Evolutionary conservation across 2,113 vertebrate genomes (phyloP).

Genomic region (Girardinichthys multiradiatus): DNA sequence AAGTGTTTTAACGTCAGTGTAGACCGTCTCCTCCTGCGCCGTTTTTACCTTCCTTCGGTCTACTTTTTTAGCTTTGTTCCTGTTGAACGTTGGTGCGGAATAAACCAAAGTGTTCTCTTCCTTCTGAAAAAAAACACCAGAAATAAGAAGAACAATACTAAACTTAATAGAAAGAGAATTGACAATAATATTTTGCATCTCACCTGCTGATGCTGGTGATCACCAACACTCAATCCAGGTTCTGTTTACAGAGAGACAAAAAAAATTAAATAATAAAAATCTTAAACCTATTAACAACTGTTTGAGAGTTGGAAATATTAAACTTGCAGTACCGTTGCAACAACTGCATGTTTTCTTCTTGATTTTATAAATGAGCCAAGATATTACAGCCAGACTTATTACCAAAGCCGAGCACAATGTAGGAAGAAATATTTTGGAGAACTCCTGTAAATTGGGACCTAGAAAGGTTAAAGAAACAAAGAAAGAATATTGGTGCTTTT

Average conservation of each 20-base stretch:
- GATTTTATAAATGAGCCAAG: constrained; percentile 1
- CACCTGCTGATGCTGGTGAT: not conserved
- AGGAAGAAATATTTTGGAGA: fast-evolving
- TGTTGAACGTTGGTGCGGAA: fast-evolving
- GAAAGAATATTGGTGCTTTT: fast-evolving
- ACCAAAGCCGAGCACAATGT: not conserved
- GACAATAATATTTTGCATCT: not conserved
- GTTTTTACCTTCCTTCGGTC: fast-evolving
- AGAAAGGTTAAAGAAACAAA: fast-evolving
- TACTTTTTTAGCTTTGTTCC: fast-evolving
- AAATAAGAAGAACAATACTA: too few species aligned
- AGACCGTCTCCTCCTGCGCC: not conserved
- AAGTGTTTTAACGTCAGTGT: constrained; percentile 18
- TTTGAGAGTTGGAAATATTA: fast-evolving
- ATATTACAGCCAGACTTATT: constrained; percentile 3
- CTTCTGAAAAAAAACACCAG: constrained; percentile 1
- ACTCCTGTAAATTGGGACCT: fast-evolving
- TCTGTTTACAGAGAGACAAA: not conserved
- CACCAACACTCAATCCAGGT: not conserved
- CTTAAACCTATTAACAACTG: not conserved
- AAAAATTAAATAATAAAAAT: not conserved
- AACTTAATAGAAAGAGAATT: not conserved
- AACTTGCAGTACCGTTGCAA: fast-evolving
- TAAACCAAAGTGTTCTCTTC: fast-evolving
- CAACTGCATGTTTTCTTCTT: fast-evolving